Percentiles rank a stretch among this genome's conserved stretches.
phyloP scores from a whole-genome alignment of 37 sponge, comb jelly and placozoan species.

The Halisarca cf. caerulea region DNA sequence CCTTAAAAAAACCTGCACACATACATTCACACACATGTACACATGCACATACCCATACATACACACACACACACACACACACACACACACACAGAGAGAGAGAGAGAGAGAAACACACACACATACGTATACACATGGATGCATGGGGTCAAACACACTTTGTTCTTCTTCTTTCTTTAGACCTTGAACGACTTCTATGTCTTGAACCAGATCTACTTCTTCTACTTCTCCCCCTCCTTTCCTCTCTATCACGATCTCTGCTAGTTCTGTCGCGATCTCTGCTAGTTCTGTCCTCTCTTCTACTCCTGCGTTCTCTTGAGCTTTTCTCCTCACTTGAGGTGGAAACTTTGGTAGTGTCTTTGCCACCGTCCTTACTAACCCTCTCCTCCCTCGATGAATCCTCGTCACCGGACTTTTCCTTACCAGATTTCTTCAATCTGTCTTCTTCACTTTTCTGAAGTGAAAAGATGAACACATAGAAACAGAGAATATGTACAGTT shows the following conservation, averaged over 20 bases:
- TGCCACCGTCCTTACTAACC: not conserved
- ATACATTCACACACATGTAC: too few relatives aligned
- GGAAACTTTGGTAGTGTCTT: not conserved
- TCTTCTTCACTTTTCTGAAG: slow-evolving; percentile 1
- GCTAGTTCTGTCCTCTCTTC: not conserved
- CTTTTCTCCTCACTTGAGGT: not conserved
- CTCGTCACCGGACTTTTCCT: not conserved
- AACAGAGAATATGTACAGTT: not conserved
- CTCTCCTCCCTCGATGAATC: not conserved
- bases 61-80: too few relatives aligned
- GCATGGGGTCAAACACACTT: too few relatives aligned
- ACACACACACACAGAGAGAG: too few relatives aligned
- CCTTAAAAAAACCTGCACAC: too few relatives aligned
- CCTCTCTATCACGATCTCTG: slow-evolving; percentile 6
- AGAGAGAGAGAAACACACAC: too few relatives aligned
- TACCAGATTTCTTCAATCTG: not conserved
- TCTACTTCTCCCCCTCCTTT: not conserved
- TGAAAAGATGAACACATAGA: not conserved
- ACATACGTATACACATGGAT: too few relatives aligned
- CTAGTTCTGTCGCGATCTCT: too few relatives aligned
- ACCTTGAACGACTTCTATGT: slow-evolving; percentile 26
- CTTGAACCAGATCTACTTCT: not conserved
- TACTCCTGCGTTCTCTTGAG: not conserved
- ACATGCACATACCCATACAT: too few relatives aligned
- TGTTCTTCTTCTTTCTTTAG: slow-evolving; percentile 25